A percentile compares a stretch with the other conserved stretches of the same genome.
Evolutionary conservation across 2,797 vertebrate species (phyloP).

Genomic region (Ctenopoma multispine): DNA sequence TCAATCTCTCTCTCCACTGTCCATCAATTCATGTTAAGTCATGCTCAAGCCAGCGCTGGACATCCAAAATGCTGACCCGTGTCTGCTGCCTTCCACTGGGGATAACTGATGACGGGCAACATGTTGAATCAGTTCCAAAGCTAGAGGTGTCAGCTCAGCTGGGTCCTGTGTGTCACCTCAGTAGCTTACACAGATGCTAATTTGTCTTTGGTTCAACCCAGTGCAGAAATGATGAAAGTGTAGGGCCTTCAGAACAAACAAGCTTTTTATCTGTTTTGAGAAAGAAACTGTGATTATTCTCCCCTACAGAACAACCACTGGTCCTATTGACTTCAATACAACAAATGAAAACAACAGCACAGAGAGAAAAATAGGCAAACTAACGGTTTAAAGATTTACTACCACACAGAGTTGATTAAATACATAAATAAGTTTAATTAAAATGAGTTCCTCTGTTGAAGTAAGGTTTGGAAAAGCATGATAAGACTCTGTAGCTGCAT

Average conservation of each 20-base stretch:
- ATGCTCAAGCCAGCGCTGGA: neutral
- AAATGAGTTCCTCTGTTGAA: neutral
- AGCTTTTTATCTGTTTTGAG: too few species aligned
- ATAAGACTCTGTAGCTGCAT: neutral
- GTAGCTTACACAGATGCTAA: neutral
- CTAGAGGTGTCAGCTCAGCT: neutral
- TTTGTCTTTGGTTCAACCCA: constrained; percentile 6
- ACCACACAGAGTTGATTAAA: neutral
- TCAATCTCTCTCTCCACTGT: neutral
- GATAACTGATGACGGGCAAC: neutral
- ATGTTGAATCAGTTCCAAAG: neutral
- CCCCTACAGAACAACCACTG: neutral
- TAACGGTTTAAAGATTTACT: neutral
- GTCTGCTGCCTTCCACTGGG: neutral
- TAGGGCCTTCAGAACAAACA: neutral
- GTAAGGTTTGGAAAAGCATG: constrained; percentile 1
- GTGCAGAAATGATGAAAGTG: neutral
- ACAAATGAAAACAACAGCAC: constrained; percentile 17
- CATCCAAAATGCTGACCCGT: neutral
- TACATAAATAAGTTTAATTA: constrained; percentile 6
- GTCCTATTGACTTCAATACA: neutral
- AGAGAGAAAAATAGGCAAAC: neutral
- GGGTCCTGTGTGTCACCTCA: neutral
- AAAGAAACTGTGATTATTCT: neutral
- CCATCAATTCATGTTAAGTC: neutral